Conservation (phyloP, 2,113 vertebrate genomes). For the Leptobrachium leishanense region DNA sequence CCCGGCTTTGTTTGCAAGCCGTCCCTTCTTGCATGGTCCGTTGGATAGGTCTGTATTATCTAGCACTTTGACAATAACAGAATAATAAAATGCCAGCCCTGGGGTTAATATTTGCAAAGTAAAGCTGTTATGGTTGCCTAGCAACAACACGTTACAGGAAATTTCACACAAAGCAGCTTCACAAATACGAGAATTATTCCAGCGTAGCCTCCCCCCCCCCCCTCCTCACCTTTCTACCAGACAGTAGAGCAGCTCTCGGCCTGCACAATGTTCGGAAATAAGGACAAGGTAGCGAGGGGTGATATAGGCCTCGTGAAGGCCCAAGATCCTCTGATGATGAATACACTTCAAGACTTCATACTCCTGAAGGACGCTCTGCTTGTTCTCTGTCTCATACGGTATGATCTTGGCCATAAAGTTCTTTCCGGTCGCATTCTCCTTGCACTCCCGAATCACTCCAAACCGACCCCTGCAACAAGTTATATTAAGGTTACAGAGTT, state of each 20-base stretch:
- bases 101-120: too few species aligned
- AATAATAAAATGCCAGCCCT: too few species aligned
- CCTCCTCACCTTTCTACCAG: constrained; percentile 86
- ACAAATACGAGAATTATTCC: too few species aligned
- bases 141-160: too few species aligned
- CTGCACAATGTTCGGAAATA: constrained; percentile 88
- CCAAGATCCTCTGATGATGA: constrained; percentile 91
- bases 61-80: too few species aligned
- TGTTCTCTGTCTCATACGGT: constrained; percentile 85
- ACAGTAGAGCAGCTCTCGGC: constrained; percentile 92
- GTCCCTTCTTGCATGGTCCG: too few species aligned
- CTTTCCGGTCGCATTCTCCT: constrained; percentile 91
- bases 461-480: constrained; percentile 80
- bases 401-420: constrained; percentile 96
- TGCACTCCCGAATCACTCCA: constrained; percentile 89
- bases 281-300: constrained; percentile 96
- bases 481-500: not conserved
- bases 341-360: constrained; percentile 93
- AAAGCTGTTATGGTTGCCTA: too few species aligned
- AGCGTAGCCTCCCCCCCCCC: too few species aligned
- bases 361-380: constrained; percentile 85
- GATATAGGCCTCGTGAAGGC: constrained; percentile 93
- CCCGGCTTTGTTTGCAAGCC: too few species aligned
- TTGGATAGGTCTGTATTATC: too few species aligned
- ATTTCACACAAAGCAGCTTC: too few species aligned